Base-by-base conservation (phyloP, 2,113 vertebrate species). In the Pteruthius melanotis region DNA sequence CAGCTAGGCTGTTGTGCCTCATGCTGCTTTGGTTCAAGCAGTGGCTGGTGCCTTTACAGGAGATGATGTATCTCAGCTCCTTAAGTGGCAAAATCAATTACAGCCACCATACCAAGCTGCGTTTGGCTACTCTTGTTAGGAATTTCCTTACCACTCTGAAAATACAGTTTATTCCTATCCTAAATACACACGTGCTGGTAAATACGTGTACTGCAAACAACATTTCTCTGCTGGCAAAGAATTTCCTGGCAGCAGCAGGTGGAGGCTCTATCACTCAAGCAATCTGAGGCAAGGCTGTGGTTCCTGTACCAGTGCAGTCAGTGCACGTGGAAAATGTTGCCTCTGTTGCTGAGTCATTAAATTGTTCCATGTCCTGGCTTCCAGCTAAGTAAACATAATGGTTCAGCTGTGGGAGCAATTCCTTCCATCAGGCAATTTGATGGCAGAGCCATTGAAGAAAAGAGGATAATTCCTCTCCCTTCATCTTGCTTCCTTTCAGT, bases 301-400 rank as follows among this genome's bases (percentile, higher is more conserved):
- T 22, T 72, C 59, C 40, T 3, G 2, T 59, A 24, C n/a, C 71
- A 49, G 26, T 57, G 54, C 66, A 88, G 40, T 70, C 39, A 31
- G 16, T 3, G 49, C 71, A 30, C 0, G 0, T 59, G 68, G 76
- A 92, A 88, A 61, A 74, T 13, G 23, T 44, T 71, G 20, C 37
- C 53, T 60, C 57, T 40, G 15, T 15, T 79, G 71, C 64, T 57
- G 88, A 91, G 64, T 93, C 93, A 96, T 83, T 45, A 54, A 94
- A 76, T 91, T 17, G 13, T 71, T 91, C 35, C 56, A 42, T 2
- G 3, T 60, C 37, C 50, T 78, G 30, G 59, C 37, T 87, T 89
- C 70, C 71, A 82, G 54, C 60, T 65, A 64, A 94, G 50, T 60
- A 83, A 91, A 90, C 44, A 52, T 50, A 92, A 83, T 90, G 68